Conservation (phyloP, 1,140 invertebrate genomes). For the Papilio polytes region DNA sequence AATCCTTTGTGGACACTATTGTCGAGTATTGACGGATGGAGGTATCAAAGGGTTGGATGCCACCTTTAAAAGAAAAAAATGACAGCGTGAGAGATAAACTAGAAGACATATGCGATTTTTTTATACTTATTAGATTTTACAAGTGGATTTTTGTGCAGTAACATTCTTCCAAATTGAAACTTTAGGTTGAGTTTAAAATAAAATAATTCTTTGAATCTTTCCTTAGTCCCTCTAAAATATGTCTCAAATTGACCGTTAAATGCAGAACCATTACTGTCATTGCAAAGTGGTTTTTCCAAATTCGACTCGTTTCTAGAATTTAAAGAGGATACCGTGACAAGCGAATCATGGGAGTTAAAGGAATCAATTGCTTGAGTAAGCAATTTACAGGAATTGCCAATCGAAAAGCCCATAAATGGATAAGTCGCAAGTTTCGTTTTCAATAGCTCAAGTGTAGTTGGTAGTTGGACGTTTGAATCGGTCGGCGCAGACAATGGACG, state of each 20-base stretch:
- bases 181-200: not conserved
- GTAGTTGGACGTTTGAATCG: slow-evolving; percentile 50
- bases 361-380: slow-evolving; percentile 18
- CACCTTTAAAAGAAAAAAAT: slow-evolving; percentile 62
- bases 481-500: slow-evolving; percentile 64
- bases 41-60: slow-evolving; percentile 72
- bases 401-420: slow-evolving; percentile 42
- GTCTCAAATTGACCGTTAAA: not conserved
- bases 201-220: not conserved
- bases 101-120: slow-evolving; percentile 40
- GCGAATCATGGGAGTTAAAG: not conserved
- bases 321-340: not conserved
- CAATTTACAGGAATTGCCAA: slow-evolving; percentile 40
- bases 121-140: not conserved
- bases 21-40: slow-evolving; percentile 59
- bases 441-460: slow-evolving; percentile 31
- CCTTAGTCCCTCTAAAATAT: not conserved
- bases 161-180: not conserved
- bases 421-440: slow-evolving; percentile 16
- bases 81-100: slow-evolving; percentile 72
- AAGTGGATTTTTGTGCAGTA: not conserved
- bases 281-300: not conserved
- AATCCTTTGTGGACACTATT: slow-evolving; percentile 70
- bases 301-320: not conserved
- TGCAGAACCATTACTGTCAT: not conserved